These are phyloP conservation scores for Rhynchonycteris naso DNA, from an alignment of 2,797 vertebrate species.

Conservation along the genomic window DNA sequence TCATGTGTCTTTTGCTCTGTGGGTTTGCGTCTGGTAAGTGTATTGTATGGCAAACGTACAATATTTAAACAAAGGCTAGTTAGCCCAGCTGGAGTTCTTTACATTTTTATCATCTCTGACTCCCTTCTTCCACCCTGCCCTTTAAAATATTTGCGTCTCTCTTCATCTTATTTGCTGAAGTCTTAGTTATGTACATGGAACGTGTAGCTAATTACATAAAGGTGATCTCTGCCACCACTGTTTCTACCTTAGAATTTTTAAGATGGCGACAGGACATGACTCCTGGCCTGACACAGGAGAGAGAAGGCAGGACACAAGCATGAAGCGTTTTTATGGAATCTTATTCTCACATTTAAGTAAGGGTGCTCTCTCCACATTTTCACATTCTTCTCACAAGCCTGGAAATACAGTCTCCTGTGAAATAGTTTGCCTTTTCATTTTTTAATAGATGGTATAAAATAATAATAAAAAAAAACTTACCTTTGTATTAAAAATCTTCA, in stretches of 20 bases:
- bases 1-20: neutral
- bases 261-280: neutral
- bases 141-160: neutral
- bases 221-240: neutral
- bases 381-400: neutral
- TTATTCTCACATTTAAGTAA: neutral
- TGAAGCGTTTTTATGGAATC: neutral
- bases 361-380: neutral
- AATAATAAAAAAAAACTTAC: neutral
- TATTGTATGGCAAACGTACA: neutral
- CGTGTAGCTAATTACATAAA: neutral
- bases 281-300: neutral
- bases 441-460: neutral
- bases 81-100: neutral
- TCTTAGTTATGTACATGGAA: neutral
- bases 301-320: neutral
- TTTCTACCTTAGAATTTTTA: neutral
- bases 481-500: constrained; percentile 36
- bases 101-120: neutral
- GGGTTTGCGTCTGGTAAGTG: neutral
- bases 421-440: neutral
- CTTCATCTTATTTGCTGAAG: neutral
- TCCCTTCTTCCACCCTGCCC: neutral
- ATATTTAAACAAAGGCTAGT: neutral
- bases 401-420: neutral